Conservation (phyloP, 2,113 vertebrate genomes). For the Saguinus midas region DNA sequence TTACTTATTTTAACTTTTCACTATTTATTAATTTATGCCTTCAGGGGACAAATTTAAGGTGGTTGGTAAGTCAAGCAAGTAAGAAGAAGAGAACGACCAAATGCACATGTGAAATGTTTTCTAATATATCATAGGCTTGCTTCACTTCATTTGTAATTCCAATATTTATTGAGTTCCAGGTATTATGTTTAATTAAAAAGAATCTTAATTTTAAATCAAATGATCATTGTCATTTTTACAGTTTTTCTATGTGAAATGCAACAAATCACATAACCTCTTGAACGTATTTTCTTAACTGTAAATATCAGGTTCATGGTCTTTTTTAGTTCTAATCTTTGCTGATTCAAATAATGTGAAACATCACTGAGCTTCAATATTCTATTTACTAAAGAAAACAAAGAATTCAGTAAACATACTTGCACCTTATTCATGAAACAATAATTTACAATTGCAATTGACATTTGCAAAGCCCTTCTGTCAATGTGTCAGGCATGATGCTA, state of each 20-base stretch:
- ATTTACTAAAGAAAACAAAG: slow-evolving; percentile 20
- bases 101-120: background rate
- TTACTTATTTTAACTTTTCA: background rate
- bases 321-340: slow-evolving; percentile 26
- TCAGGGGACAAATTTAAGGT: background rate
- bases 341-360: background rate
- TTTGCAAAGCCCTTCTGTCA: background rate
- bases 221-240: background rate
- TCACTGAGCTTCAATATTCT: background rate
- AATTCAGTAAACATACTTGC: background rate
- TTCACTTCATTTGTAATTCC: background rate
- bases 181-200: background rate
- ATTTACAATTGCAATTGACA: background rate
- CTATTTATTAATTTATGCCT: background rate
- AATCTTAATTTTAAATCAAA: slow-evolving; percentile 19
- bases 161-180: background rate
- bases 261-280: background rate
- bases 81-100: background rate
- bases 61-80: background rate
- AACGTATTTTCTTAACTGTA: background rate
- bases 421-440: background rate
- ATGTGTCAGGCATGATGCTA: background rate
- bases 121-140: background rate
- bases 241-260: slow-evolving; percentile 33
- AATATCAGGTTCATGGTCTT: background rate